Evolutionary conservation across 2,888 invertebrate species (phyloP).

Genomic region (Morinoia aosen): DNA sequence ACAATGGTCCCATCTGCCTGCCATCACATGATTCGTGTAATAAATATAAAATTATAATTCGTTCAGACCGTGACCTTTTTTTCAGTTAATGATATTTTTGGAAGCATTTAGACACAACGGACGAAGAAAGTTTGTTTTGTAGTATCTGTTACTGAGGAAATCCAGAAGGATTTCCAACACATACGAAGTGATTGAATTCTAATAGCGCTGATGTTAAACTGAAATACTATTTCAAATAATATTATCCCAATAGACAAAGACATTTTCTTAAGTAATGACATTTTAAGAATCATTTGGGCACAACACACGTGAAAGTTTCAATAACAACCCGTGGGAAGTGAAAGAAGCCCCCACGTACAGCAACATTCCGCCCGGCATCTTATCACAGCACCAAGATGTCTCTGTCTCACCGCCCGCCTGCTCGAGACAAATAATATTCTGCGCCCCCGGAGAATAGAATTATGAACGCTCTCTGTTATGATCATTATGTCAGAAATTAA

Average conservation of each 20-base stretch:
- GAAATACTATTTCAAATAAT: not conserved
- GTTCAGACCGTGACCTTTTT: too few relatives aligned
- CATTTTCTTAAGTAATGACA: not conserved
- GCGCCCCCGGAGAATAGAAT: not conserved
- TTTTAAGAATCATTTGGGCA: not conserved
- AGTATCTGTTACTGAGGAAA: too few relatives aligned
- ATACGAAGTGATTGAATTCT: too few relatives aligned
- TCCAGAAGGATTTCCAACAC: too few relatives aligned
- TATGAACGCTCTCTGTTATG: constrained; percentile 45
- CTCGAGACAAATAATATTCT: constrained; percentile 16
- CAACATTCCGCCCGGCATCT: not conserved
- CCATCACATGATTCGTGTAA: too few relatives aligned
- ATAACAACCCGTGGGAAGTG: not conserved
- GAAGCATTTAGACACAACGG: too few relatives aligned
- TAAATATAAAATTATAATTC: too few relatives aligned
- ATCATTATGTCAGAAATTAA: constrained; percentile 51
- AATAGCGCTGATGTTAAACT: too few relatives aligned
- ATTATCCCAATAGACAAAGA: not conserved
- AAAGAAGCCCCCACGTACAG: not conserved
- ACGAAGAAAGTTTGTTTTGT: too few relatives aligned
- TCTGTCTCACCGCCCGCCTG: not conserved
- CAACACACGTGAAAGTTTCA: not conserved
- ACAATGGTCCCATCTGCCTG: too few relatives aligned
- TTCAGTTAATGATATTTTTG: too few relatives aligned
- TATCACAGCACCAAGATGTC: not conserved